Conservation (phyloP, 2,797 vertebrate genomes). For the Hyperoplus lanceolatus region DNA sequence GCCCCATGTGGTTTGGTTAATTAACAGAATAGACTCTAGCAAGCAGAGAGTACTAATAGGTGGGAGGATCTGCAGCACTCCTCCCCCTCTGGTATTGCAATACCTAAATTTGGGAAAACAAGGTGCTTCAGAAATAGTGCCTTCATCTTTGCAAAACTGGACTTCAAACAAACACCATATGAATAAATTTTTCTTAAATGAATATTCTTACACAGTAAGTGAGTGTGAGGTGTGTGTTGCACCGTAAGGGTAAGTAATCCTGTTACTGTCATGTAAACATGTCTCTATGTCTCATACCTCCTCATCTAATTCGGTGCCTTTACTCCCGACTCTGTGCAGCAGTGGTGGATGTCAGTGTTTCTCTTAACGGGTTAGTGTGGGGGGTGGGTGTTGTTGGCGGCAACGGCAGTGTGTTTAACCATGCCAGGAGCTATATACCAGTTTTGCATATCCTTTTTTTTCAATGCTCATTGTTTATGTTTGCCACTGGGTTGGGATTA, state of each 20-base stretch:
- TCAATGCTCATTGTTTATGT: conserved; percentile 73
- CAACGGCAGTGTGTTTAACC: conserved; percentile 34
- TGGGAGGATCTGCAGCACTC: conserved; percentile 60
- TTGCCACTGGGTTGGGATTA: conserved; percentile 80
- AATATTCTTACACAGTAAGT: conserved; percentile 35
- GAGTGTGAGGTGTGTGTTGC: conserved; percentile 22
- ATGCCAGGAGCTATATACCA: conserved; percentile 55
- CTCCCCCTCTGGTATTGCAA: conserved; percentile 43
- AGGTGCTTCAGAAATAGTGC: conserved; percentile 37
- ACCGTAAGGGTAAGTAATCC: conserved; percentile 54
- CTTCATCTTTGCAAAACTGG: conserved; percentile 36
- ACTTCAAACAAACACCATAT: conserved; percentile 36
- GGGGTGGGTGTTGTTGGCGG: no score
- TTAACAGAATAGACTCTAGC: conserved; percentile 73
- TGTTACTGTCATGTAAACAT: conserved; percentile 63
- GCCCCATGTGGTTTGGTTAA: conserved; percentile 74
- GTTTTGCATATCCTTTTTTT: conserved; percentile 63
- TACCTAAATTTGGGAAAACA: conserved; percentile 48
- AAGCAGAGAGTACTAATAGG: conserved; percentile 63
- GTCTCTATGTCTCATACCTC: conserved; percentile 36
- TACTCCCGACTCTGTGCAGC: conserved; percentile 36
- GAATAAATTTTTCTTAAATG: conserved; percentile 13
- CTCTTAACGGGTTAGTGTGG: conserved; percentile 29
- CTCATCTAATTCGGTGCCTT: conserved; percentile 44
- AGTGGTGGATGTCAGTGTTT: conserved; percentile 45